A percentile compares a stretch with the other conserved stretches of the same genome.
These are phyloP conservation scores for Myiozetetes cayanensis DNA, from an alignment of 2,113 vertebrate species.

Conservation along the genomic window DNA sequence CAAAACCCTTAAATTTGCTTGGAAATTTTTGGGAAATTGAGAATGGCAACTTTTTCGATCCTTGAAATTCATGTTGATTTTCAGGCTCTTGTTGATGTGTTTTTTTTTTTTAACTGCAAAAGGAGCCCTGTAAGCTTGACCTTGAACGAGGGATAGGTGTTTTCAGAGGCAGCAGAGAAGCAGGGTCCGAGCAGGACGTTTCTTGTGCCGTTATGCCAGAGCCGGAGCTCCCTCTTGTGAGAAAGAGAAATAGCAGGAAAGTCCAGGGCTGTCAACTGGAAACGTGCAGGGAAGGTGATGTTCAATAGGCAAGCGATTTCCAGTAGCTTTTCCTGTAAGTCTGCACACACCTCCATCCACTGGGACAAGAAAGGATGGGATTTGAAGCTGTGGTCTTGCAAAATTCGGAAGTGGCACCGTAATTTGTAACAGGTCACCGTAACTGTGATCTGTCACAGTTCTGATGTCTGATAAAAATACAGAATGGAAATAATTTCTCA, in stretches of 20 bases:
- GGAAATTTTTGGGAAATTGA: not conserved
- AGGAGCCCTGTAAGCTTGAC: not conserved
- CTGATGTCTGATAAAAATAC: not conserved
- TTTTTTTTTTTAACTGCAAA: not conserved
- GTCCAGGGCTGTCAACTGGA: not conserved
- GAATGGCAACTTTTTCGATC: not conserved
- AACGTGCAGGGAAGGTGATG: not conserved
- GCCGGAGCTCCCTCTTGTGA: slow-evolving; percentile 66
- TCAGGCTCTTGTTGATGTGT: not conserved
- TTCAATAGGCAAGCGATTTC: not conserved
- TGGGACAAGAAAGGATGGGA: not conserved
- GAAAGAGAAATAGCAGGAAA: not conserved
- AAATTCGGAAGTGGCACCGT: not conserved
- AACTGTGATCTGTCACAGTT: not conserved
- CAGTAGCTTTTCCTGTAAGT: not conserved
- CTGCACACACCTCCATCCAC: not conserved
- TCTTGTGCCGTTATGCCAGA: not conserved
- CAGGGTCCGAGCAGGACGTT: not conserved
- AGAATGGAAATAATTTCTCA: not conserved
- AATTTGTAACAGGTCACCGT: not conserved
- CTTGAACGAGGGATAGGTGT: not conserved
- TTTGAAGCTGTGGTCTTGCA: not conserved
- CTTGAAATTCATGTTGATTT: not conserved
- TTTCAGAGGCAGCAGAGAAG: not conserved
- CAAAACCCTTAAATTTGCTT: not conserved